phyloP scores from a whole-genome alignment of 2,888 invertebrate species.

The Sepiola atlantica region DNA sequence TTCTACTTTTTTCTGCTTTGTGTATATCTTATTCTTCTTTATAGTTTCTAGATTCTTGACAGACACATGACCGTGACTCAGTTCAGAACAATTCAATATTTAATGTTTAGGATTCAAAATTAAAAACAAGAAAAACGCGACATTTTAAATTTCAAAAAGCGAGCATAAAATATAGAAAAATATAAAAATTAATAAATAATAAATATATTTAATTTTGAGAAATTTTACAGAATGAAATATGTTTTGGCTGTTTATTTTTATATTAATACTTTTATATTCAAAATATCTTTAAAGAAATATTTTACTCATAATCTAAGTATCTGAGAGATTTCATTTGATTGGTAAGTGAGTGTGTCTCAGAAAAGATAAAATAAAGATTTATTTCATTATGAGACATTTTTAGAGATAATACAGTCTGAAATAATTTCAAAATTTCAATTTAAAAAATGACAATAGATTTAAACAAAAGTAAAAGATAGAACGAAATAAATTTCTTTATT shows the following conservation, averaged over 20 bases:
- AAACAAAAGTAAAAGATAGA: neutral
- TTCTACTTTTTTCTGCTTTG: neutral
- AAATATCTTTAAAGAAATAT: neutral
- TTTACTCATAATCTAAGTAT: neutral
- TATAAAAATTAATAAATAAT: too few species aligned
- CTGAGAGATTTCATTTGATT: neutral
- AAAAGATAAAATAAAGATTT: conserved; percentile 4
- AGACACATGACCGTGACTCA: neutral
- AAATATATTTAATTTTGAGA: neutral
- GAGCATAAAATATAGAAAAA: neutral
- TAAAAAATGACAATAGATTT: neutral
- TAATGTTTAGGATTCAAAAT: neutral
- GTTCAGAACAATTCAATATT: neutral
- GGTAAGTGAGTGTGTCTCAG: neutral
- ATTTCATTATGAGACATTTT: neutral
- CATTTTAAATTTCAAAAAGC: neutral
- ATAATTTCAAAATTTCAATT: neutral
- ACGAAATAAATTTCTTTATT: neutral
- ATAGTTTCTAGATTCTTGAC: neutral
- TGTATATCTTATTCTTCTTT: neutral
- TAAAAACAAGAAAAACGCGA: neutral
- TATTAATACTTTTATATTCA: neutral
- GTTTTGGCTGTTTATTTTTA: neutral
- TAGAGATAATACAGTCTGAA: neutral
- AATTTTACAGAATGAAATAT: neutral